Evolutionary conservation across 2,113 vertebrate species (phyloP), one percentile per base, ranked within the genome.

Genomic region (Leptobrachium ailaonicum): DNA sequence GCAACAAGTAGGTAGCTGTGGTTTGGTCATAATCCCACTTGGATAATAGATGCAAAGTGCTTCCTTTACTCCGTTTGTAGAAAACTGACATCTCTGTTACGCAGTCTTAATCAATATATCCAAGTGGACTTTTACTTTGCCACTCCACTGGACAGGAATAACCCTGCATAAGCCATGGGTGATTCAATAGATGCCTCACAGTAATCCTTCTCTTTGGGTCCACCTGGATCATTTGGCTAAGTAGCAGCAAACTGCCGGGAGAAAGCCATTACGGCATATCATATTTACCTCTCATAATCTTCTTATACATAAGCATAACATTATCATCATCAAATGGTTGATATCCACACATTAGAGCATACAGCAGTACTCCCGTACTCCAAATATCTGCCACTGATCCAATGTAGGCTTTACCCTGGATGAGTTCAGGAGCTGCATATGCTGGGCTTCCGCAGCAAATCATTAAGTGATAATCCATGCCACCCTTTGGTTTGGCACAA

Each of bases 301-400:
- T 99, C 84, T 88, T 95, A 86, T 98, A 99, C 79, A 98, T 86
- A 45, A 88, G 86, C 95, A 98, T 93, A 66, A 95, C 89, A 81
- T 96, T 98, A 70, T 96, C 95, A 9, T 98, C 98, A 84, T 99
- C 96, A 66, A 98, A 99, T 1, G 98, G 98, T 1, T 98, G 94
- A 85, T 93, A 96, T 66, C 98, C 97, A 88, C 96, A 99, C 79
- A 99, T 91, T 56, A 99, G 91, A 58, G 97, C 95, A 44, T 95
- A 99, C 50, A 99, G 90, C 81, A 99, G 91, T 14, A 99, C 93
- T 40, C 98, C 97, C 97, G 99, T 98, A 83, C 97, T 99, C 98
- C 98, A 99, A 82, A 99, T 95, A 85, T 98, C 98, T 41, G 96
- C 96, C 98, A 98, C 97, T 63, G 98, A 97, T 20, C 97, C 97